Base-by-base conservation (phyloP, 2,797 vertebrate genomes). In the Oryzias sinensis region DNA sequence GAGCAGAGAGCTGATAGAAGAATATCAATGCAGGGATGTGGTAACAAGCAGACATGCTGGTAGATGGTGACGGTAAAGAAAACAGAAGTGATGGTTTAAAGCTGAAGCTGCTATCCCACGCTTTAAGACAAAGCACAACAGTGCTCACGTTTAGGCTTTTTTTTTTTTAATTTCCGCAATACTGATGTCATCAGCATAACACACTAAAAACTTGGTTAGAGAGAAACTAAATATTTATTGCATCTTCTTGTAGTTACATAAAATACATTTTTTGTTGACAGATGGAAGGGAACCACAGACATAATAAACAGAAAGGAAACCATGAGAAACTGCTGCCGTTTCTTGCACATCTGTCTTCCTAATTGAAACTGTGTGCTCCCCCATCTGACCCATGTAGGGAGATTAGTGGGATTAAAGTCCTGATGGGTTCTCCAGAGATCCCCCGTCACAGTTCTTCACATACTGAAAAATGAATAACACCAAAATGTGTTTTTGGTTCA, bases 1-100 rank as follows among this genome's bases (percentile, higher is more conserved):
- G 29, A 65, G 65, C 29, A 49, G 42, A 68, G 14, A 65, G 49
- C 53, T 33, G 56, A 7, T 49, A 54, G 75, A 42, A 57, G 29
- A 62, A 47, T 15, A 65, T 16, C 25, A 46, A 65, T 73, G 72
- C 58, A 72, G 40, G 64, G 50, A 59, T 25, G 51, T 0, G 49
- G 70, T 53, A 40, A 82, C 59, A 77, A 58, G 56, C 78, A 74
- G 71, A 77, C 85, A 84, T 84, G 85, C 81, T 59, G 58, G 62
- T 48, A 68, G 25, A 45, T 2, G 29, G 8, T 27, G 27, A 27
- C 5, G 5, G 27, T 33, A 70, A 68, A 61, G 43, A n/a, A 16
- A 14, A 16, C 15, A 13, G 17, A 42, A 43, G 5, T 24, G n/a
- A 62, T 29, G 42, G 5, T 48, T 52, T 22, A 0, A 59, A 59